These are phyloP conservation scores for Corythornis madagascariensis DNA, from an alignment of 2,113 vertebrate species.

Conservation along the genomic window DNA sequence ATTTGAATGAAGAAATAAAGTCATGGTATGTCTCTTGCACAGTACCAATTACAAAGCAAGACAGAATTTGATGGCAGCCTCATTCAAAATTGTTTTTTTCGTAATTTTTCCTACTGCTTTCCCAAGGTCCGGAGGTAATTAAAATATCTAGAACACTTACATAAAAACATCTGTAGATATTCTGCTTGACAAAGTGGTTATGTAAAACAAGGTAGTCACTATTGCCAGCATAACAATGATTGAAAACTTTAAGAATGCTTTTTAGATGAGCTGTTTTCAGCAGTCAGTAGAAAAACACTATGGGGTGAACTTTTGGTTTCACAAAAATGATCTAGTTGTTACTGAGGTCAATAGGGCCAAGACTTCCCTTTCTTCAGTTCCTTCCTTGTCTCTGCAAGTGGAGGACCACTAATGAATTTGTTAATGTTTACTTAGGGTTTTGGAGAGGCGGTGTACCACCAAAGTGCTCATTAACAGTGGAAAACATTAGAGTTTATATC, in stretches of 20 bases:
- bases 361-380: not conserved
- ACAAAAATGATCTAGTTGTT: not conserved
- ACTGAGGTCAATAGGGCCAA: not conserved
- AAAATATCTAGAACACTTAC: not conserved
- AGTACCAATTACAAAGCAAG: not conserved
- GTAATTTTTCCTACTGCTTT: not conserved
- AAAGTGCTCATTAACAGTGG: not conserved
- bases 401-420: not conserved
- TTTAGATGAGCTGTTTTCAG: not conserved
- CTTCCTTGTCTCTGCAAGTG: not conserved
- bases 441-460: not conserved
- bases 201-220: not conserved
- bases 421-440: not conserved
- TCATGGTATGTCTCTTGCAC: fast-evolving
- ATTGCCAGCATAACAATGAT: fast-evolving
- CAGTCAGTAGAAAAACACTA: not conserved
- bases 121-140: not conserved
- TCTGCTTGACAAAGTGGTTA: not conserved
- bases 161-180: not conserved
- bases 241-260: not conserved
- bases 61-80: not conserved
- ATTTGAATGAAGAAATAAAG: not conserved
- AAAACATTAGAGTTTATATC: not conserved
- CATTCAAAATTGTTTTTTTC: not conserved
- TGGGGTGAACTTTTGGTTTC: not conserved